Evolutionary conservation across 1,140 invertebrate species (phyloP).

Genomic region (Littorina saxatilis): DNA sequence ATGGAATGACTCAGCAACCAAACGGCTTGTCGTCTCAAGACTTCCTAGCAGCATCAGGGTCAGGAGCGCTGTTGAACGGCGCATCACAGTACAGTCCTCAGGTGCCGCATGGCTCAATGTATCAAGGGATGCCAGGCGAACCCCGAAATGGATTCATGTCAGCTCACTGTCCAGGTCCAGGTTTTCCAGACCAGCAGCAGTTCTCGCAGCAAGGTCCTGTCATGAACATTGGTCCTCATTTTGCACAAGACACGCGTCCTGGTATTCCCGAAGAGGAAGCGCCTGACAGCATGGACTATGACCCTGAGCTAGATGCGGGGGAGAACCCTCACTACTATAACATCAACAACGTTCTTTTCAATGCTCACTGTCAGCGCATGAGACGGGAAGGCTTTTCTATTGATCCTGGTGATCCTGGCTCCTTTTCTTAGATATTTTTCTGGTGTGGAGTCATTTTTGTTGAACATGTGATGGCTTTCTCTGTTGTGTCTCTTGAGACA

Average conservation of each 20-base stretch:
- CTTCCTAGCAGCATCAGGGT: background rate
- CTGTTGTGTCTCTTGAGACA: too few relatives aligned
- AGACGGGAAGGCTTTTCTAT: background rate
- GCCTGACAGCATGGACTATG: conserved; percentile 30
- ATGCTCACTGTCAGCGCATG: conserved; percentile 42
- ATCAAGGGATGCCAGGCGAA: too few relatives aligned
- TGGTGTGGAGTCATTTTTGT: too few relatives aligned
- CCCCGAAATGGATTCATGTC: too few relatives aligned
- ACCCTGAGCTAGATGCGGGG: conserved; percentile 44
- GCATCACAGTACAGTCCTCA: background rate
- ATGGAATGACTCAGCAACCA: background rate
- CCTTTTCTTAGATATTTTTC: background rate
- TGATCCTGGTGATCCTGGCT: background rate
- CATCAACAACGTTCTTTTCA: conserved; percentile 46
- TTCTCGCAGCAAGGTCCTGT: background rate
- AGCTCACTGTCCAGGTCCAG: background rate
- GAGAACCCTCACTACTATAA: conserved; percentile 49
- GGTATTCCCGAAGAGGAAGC: background rate
- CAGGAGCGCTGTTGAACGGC: background rate
- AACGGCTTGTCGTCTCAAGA: background rate
- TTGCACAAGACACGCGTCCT: background rate
- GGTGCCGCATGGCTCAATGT: too few relatives aligned
- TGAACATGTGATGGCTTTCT: background rate
- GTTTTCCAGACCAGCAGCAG: background rate
- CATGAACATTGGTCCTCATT: background rate